These are phyloP conservation scores for Copidosoma floridanum DNA, from an alignment of 1,140 invertebrate genomes.

Conservation along the genomic window DNA sequence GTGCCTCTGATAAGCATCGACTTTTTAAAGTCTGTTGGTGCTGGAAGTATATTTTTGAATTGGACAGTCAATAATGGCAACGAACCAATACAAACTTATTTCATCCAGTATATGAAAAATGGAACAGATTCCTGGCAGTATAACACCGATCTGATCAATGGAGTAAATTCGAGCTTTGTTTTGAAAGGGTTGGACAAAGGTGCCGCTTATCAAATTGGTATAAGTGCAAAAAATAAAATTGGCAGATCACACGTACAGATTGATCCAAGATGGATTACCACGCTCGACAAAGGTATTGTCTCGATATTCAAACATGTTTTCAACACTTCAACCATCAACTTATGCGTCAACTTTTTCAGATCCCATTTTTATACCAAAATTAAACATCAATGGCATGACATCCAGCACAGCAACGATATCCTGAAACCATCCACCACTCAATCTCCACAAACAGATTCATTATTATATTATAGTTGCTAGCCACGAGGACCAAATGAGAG, in stretches of 20 bases:
- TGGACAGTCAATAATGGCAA: conserved; percentile 81
- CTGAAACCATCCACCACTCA: conserved; percentile 67
- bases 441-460: conserved; percentile 70
- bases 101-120: conserved; percentile 63
- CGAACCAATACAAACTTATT: conserved; percentile 66
- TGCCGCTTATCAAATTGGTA: conserved; percentile 64
- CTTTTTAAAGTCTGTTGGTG: conserved; percentile 72
- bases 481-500: conserved; percentile 58
- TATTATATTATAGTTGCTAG: conserved; percentile 72
- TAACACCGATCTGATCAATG: conserved; percentile 58
- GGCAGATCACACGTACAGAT: conserved; percentile 55
- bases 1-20: conserved; percentile 71
- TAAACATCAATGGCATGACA: conserved; percentile 74
- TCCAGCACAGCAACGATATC: conserved; percentile 75
- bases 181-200: conserved; percentile 62
- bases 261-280: conserved; percentile 59
- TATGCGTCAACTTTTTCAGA: conserved; percentile 50
- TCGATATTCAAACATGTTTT: no score
- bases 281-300: conserved; percentile 58
- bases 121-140: conserved; percentile 58
- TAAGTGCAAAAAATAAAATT: conserved; percentile 57
- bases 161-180: conserved; percentile 64
- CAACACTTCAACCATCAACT: no score
- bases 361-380: conserved; percentile 74
- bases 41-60: conserved; percentile 73